A percentile compares a stretch with the other conserved stretches of the same genome.
Conservation (phyloP, 1,140 invertebrate species). For the Habropoda laboriosa region DNA sequence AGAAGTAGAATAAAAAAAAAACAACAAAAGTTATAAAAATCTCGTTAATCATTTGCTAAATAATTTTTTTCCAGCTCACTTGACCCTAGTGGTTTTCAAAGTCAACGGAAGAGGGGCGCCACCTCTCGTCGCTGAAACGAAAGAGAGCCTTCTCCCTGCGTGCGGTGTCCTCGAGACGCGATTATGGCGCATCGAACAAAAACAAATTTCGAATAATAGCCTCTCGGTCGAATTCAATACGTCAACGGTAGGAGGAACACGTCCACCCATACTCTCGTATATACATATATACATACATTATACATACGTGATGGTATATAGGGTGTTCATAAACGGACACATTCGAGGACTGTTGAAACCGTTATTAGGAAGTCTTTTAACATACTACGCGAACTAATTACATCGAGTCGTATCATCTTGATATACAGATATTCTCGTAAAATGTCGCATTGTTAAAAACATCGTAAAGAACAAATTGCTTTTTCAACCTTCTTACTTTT, state of each 20-base stretch:
- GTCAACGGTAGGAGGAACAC: constrained; percentile 12
- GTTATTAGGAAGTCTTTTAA: not conserved
- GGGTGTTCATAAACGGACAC: constrained; percentile 16
- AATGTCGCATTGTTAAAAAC: no score
- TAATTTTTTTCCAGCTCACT: constrained; percentile 35
- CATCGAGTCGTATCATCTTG: not conserved
- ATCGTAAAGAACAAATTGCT: no score
- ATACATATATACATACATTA: not conserved
- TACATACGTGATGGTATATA: not conserved
- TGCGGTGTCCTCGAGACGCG: constrained; percentile 53
- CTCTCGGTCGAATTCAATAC: constrained; percentile 63
- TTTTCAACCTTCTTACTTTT: not conserved
- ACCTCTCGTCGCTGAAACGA: constrained; percentile 28
- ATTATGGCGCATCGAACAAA: constrained; percentile 67
- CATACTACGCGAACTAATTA: not conserved
- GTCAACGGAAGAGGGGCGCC: constrained; percentile 30
- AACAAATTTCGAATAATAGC: constrained; percentile 67
- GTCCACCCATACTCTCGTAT: not conserved
- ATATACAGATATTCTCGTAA: no score
- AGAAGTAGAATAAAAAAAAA: constrained; percentile 12
- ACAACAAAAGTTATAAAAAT: not conserved
- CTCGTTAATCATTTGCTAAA: constrained; percentile 39
- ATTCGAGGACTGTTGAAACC: not conserved
- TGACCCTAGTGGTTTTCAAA: constrained; percentile 15
- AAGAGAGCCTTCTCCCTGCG: constrained; percentile 34